Evolutionary conservation across 2,113 vertebrate species (phyloP), one percentile per base, ranked within the genome.

Genomic region (Megaceryle torquata): DNA sequence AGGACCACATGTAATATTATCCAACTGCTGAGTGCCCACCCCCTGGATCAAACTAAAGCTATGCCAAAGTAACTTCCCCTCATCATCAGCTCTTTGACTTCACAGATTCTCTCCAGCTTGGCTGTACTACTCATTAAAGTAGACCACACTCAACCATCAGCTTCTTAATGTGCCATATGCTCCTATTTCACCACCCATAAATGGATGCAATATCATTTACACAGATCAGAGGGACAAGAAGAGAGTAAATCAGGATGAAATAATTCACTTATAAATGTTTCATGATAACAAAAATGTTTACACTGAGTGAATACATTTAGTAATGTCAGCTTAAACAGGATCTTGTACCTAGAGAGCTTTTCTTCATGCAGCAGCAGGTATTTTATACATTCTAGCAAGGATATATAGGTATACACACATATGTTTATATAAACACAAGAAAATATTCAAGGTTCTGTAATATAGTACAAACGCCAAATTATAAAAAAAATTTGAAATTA

Each of bases 401-500:
- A 65, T 61, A 41, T 88, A 37, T 25, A 75, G 17, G 46, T 80
- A 92, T 65, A 83, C 20, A 74, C 6, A 48, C 7, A 37, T 21
- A 64, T 51, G 12, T 93, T 82, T 91, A 74, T 84, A 78, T 79
- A 93, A 93, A 82, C 72, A 81, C 48, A 74, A 77, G 69, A 60
- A 93, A 82, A 88, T 75, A 77, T 67, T 88, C 77, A 93, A 79
- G 53, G 75, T 88, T 98, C 82, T 71, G 74, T 92, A 95, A 86
- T 81, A 76, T 31, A 76, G 48, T 71, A 88, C 39, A 76, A 82
- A 93, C 91, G 56, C 43, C 87, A 97, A 95, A 93, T 91, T 95
- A 63, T 39, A 79, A 87, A 21, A 21, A 96, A 91, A 85, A 95
- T 96, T 92, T 95, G 86, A 96, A 97, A 97, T 97, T 97, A 97